These are phyloP conservation scores for Steromphala cineraria DNA, from an alignment of 2,888 invertebrate genomes.

Conservation along the genomic window DNA sequence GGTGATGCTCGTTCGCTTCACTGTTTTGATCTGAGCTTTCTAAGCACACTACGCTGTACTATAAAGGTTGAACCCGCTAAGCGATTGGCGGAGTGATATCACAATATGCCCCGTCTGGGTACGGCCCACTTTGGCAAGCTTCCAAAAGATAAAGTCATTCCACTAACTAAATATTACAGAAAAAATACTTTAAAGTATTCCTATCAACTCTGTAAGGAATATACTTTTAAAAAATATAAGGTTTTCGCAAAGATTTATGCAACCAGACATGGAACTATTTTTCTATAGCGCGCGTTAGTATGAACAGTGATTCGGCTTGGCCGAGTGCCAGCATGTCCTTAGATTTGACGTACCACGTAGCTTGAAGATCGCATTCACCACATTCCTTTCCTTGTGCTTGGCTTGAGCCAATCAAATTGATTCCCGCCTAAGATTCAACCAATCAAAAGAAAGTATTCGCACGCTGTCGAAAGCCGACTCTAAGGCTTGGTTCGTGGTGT, in stretches of 20 bases:
- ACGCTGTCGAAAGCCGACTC: not conserved
- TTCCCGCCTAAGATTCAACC: constrained; percentile 51
- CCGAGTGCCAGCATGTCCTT: constrained; percentile 16
- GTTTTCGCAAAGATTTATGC: not conserved
- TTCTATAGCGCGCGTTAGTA: not conserved
- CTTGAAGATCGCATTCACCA: constrained; percentile 42
- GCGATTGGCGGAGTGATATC: constrained; percentile 42
- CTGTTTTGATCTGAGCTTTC: constrained; percentile 44
- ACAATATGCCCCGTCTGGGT: constrained; percentile 46
- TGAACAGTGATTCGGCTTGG: not conserved
- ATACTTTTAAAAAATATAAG: not conserved
- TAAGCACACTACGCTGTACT: constrained; percentile 45
- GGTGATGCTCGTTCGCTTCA: constrained; percentile 36
- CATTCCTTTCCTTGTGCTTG: constrained; percentile 42
- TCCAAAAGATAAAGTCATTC: constrained; percentile 40
- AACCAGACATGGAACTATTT: constrained; percentile 37
- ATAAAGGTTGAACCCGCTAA: constrained; percentile 55
- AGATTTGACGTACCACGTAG: constrained; percentile 12
- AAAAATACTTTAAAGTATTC: not conserved
- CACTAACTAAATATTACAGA: not conserved
- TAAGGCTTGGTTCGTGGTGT: constrained; percentile 18
- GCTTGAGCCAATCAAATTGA: constrained; percentile 45
- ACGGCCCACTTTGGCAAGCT: constrained; percentile 45
- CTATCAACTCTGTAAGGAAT: not conserved
- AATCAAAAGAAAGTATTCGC: not conserved